Evolutionary conservation across 23 tunicate genomes (phyloP), one percentile per base, ranked within the genome.

Genomic region (Trididemnum clinides): DNA sequence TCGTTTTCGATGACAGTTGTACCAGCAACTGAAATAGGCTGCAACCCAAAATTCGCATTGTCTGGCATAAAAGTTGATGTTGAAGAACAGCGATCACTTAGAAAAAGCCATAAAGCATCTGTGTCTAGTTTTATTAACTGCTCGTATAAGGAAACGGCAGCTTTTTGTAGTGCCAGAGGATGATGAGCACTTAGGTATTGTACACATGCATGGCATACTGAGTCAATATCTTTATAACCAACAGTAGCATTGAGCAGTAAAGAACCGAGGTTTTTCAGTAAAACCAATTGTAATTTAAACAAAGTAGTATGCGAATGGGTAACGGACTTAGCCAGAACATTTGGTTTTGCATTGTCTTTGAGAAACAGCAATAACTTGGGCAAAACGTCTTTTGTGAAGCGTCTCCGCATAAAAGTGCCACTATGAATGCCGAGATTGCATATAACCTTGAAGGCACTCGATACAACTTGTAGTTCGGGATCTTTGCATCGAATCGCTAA

Each of bases 311-410:
- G 90, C 28, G 57, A 30, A 36, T 23, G 51, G 1, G 50, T 33
- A 1, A 23, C 15, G 27, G 32, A 34, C 19, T 29, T 0, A 34
- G 20, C 36, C 1, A 21, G 30, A 28, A 30, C 3, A 19, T 22
- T 34, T 2, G 58, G 27, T 4, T 62, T 29, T 5, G 77, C 5
- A 49, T 86, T 36, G 19, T 78, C 10, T 77, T 86, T 65, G 28
- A 92, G 81, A 72, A 88, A 82, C 10, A 28, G 21, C 22, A 84
- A 34, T 10, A 92, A 31, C 73, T 88, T 92, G 18, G 87, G 90
- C n/a, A 88, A 59, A 30, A 92, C 82, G 21, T 92, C 92, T 5
- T 92, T 92, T 1, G 83, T 38, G 30, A 92, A 88, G 33, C 92
- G 66, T 20, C 85, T 70, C 0, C 89, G 89, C 31, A 92, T 51